Percentiles rank a stretch among this genome's conserved stretches.
phyloP scores from a whole-genome alignment of 2,113 vertebrate genomes.

The Turnix velox region DNA sequence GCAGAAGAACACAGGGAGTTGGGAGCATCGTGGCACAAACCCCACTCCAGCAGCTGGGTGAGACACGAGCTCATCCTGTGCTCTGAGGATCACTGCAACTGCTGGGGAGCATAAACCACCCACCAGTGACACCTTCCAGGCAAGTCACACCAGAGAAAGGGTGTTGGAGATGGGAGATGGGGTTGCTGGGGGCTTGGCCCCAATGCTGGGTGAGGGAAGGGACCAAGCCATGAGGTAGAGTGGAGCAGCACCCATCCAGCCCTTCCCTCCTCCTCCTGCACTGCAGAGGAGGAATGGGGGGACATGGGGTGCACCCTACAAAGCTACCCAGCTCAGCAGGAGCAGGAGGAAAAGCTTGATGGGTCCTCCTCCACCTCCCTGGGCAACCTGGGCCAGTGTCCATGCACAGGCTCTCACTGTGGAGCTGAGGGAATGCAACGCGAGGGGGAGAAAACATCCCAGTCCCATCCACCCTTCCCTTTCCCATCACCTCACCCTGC shows the following conservation, averaged over 20 bases:
- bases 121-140: background rate
- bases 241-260: background rate
- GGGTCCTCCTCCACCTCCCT: too few species aligned
- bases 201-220: accelerated
- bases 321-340: accelerated
- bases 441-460: background rate
- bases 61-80: background rate
- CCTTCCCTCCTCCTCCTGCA: background rate
- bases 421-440: background rate
- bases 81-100: background rate
- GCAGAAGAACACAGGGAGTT: background rate
- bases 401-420: background rate
- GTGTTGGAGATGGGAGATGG: background rate
- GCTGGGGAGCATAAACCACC: background rate
- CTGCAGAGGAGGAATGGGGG: accelerated
- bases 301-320: accelerated
- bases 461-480: background rate
- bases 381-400: background rate
- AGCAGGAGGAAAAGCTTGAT: background rate
- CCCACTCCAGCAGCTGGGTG: background rate
- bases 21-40: background rate
- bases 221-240: background rate
- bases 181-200: background rate
- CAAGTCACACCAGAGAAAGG: background rate
- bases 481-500: accelerated